Percentiles rank a stretch among this genome's conserved stretches.
Evolutionary conservation across 2,113 vertebrate genomes (phyloP).

Genomic region (Odontesthes bonariensis): DNA sequence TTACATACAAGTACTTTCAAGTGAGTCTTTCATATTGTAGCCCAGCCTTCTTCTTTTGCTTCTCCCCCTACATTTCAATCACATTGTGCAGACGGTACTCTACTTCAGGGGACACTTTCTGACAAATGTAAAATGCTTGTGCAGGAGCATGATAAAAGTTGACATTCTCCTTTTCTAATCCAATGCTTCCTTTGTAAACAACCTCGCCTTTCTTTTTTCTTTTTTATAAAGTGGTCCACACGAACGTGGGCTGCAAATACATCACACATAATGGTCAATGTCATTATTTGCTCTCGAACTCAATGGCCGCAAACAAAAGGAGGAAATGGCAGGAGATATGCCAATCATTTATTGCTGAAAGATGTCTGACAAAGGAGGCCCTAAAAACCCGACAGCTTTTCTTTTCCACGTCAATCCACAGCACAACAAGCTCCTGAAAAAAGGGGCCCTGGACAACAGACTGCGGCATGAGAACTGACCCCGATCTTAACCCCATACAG

Average conservation of each 20-base stretch:
- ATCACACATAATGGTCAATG: slow-evolving; percentile 72
- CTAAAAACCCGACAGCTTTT: slow-evolving; percentile 62
- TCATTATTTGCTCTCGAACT: slow-evolving; percentile 66
- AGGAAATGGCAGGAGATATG: slow-evolving; percentile 76
- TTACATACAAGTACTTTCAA: slow-evolving; percentile 66
- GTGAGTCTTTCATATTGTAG: slow-evolving; percentile 61
- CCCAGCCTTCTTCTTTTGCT: slow-evolving; percentile 52
- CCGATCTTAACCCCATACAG: slow-evolving; percentile 69
- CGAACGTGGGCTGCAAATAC: slow-evolving; percentile 37
- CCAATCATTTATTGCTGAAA: slow-evolving; percentile 75
- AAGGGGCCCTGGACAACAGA: slow-evolving; percentile 52
- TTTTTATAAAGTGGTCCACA: slow-evolving; percentile 31
- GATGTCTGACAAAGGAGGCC: slow-evolving; percentile 70
- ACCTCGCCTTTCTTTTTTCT: slow-evolving; percentile 16
- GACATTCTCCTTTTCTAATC: slow-evolving; percentile 77
- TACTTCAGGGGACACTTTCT: slow-evolving; percentile 69
- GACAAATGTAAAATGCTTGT: slow-evolving; percentile 72
- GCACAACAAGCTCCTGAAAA: slow-evolving; percentile 37
- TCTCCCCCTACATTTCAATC: slow-evolving; percentile 58
- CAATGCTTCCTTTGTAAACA: slow-evolving; percentile 76
- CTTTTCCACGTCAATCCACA: slow-evolving; percentile 53
- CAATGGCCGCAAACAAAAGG: slow-evolving; percentile 66
- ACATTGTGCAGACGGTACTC: slow-evolving; percentile 64
- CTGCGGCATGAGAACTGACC: slow-evolving; percentile 63
- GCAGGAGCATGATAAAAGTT: slow-evolving; percentile 74